Percentiles rank a stretch among this genome's conserved stretches.
phyloP scores from a whole-genome alignment of 2,797 vertebrate genomes.

The Myiothlypis coronata region DNA sequence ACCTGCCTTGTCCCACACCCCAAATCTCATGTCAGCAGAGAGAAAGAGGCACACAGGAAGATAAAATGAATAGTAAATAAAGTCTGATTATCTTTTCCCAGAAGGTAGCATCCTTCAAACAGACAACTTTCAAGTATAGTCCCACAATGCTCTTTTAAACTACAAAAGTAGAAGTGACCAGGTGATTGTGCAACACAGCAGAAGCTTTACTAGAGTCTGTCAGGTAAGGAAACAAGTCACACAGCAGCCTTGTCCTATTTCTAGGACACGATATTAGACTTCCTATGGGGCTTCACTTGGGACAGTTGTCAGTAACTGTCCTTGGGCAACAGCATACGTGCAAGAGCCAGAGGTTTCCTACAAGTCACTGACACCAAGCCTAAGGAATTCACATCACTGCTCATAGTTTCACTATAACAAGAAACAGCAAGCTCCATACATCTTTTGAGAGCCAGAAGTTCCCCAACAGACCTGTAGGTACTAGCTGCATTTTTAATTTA shows the following conservation, averaged over 20 bases:
- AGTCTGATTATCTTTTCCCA: not conserved
- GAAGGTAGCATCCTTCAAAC: not conserved
- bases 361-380: conserved; percentile 23
- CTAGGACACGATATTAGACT: not conserved
- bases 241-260: not conserved
- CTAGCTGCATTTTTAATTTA: not conserved
- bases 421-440: conserved; percentile 18
- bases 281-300: not conserved
- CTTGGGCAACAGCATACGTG: not conserved
- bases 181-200: not conserved
- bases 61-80: not conserved
- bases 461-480: not conserved
- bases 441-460: conserved; percentile 40
- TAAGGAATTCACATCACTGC: conserved; percentile 45
- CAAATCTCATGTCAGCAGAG: not conserved
- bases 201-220: not conserved
- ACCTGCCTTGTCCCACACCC: not conserved
- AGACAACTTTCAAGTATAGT: not conserved
- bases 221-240: not conserved
- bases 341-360: conserved; percentile 55
- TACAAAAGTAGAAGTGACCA: not conserved
- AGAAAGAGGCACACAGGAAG: not conserved
- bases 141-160: not conserved
- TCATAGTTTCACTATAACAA: conserved; percentile 53
- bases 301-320: not conserved